Percentiles rank a stretch among this genome's conserved stretches.
Conservation (phyloP, 2,113 vertebrate species). For the Ictalurus punctatus region DNA sequence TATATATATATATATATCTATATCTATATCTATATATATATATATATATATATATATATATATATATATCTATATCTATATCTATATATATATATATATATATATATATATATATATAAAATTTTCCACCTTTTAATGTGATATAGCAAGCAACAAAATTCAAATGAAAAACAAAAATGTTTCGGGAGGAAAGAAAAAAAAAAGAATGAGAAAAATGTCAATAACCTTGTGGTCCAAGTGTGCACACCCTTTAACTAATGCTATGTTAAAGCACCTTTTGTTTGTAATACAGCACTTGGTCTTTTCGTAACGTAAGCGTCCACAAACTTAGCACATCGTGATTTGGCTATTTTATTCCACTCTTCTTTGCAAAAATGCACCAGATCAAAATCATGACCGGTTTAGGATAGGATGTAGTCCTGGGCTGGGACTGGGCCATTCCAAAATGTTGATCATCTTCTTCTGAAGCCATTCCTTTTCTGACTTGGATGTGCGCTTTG, state of each 20-base stretch:
- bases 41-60: no score
- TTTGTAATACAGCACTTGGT: not conserved
- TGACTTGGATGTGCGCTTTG: not conserved
- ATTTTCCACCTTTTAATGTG: not conserved
- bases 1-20: no score
- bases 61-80: no score
- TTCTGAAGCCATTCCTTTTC: not conserved
- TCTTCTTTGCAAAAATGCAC: not conserved
- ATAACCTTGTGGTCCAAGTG: not conserved
- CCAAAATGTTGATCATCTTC: not conserved
- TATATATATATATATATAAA: no score
- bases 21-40: no score
- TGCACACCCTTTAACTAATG: not conserved
- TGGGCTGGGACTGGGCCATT: not conserved
- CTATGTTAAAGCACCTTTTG: not conserved
- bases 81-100: no score
- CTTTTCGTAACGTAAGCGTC: no score
- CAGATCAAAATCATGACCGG: not conserved
- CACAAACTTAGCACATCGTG: not conserved
- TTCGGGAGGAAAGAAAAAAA: not conserved
- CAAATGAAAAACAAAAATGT: not conserved
- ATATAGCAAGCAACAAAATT: not conserved
- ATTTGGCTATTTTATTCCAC: not conserved
- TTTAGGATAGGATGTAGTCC: not conserved
- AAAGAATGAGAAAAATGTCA: not conserved